Conservation (phyloP, 2,113 vertebrate species). For the Sylvia atricapilla region DNA sequence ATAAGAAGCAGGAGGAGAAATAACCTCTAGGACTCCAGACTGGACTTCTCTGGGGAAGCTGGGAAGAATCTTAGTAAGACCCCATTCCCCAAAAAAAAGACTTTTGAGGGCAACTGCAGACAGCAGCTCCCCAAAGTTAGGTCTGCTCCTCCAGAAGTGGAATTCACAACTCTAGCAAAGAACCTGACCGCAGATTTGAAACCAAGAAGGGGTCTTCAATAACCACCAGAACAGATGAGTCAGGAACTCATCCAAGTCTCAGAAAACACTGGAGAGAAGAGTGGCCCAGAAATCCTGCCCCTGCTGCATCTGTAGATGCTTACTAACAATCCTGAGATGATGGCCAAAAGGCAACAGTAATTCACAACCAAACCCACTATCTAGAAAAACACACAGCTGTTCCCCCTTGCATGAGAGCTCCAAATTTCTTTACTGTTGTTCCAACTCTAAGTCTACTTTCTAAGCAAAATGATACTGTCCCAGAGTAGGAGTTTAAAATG, state of each 20-base stretch:
- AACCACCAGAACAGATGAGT: background rate
- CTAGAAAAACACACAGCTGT: background rate
- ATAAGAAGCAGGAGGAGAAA: slow-evolving; percentile 78
- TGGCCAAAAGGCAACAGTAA: background rate
- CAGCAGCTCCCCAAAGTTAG: background rate
- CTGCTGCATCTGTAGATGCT: background rate
- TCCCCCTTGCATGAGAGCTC: background rate
- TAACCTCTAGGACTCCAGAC: slow-evolving; percentile 80
- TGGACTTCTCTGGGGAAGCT: slow-evolving; percentile 79
- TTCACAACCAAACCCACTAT: background rate
- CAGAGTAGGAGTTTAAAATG: background rate
- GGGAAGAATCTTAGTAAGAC: slow-evolving; percentile 25
- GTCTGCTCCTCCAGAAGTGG: background rate
- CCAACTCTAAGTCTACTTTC: background rate
- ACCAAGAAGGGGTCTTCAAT: background rate
- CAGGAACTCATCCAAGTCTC: background rate
- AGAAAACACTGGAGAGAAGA: background rate
- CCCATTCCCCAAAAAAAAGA: background rate
- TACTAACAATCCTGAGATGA: background rate
- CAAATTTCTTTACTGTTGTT: background rate
- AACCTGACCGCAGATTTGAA: background rate
- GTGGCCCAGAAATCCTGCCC: background rate
- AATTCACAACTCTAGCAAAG: background rate
- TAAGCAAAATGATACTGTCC: background rate
- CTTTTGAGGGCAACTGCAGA: background rate